Base-by-base conservation (phyloP, 2,113 vertebrate species). In the Tachycineta bicolor region DNA sequence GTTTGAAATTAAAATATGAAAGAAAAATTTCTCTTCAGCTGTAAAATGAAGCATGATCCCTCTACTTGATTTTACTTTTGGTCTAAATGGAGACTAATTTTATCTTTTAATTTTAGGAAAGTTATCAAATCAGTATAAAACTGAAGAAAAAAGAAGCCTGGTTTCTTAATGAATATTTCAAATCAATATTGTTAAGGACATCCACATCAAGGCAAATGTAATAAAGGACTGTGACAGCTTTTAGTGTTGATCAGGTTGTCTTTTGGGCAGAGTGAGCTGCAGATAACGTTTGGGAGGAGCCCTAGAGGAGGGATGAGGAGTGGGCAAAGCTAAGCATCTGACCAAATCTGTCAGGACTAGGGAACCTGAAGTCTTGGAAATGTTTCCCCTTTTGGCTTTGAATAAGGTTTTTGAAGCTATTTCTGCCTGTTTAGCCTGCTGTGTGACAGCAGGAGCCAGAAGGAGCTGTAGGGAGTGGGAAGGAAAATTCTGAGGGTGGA, bases 401-500 rank as follows among this genome's bases (percentile, higher is more conserved):
- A 87, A 39, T 64, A 94, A 56, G 43, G 43, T 12, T 84, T 90
- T 80, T 33, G 0, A 46, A 96, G 62, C 41, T 24, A 14, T 79
- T 95, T 93, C 70, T 94, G 78, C 67, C 24, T 73, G 7, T 76
- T 87, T 47, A 76, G 70, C 56, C 62, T 78, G 31, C 59, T 82
- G 13, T 85, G 85, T 90, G 78, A 85, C 62, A 88, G 83, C 53
- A 83, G 75, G 86, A 92, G 53, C 59, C 49, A 85, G 65, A 85
- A 91, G 65, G 59, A 92, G 82, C 75, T 80, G 12, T 49, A 60
- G n/a, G 26, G 56, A n/a, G 68, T 92, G 59, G 80, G 87, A 90
- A 89, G 62, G 22, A 93, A 44, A 58, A 87, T 93, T 96, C 68
- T 84, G 87, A 74, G 60, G 76, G 80, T n/a, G 70, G 89, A 53